Conservation (phyloP, 2,113 vertebrate species). For the Paradoxurus hermaphroditus region DNA sequence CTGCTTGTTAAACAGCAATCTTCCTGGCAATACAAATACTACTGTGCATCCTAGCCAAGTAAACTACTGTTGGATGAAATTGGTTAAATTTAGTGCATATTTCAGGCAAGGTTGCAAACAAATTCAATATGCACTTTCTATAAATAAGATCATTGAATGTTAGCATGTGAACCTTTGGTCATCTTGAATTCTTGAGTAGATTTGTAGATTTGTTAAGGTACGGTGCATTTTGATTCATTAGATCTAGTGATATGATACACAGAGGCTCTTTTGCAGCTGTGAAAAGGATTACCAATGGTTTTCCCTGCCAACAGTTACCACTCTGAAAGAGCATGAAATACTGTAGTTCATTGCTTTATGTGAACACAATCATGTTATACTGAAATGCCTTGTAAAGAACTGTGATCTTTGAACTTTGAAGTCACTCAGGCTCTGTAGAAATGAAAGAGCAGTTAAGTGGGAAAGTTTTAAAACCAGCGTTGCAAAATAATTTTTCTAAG, state of each 20-base stretch:
- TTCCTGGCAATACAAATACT: slow-evolving; percentile 68
- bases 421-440: neutral
- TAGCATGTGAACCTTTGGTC: slow-evolving; percentile 13
- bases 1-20: slow-evolving; percentile 70
- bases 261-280: slow-evolving; percentile 80
- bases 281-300: slow-evolving; percentile 81
- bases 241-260: slow-evolving; percentile 75
- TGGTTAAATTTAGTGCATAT: slow-evolving; percentile 40
- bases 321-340: slow-evolving; percentile 74
- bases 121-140: slow-evolving; percentile 34
- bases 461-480: slow-evolving; percentile 16
- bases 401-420: slow-evolving; percentile 75
- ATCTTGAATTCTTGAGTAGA: slow-evolving; percentile 33
- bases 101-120: slow-evolving; percentile 16
- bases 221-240: slow-evolving; percentile 58
- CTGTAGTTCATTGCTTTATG: slow-evolving; percentile 72
- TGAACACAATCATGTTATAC: slow-evolving; percentile 50
- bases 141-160: slow-evolving; percentile 53
- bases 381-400: slow-evolving; percentile 72
- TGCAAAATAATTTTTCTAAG: slow-evolving; percentile 23
- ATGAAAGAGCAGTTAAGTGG: neutral
- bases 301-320: slow-evolving; percentile 79
- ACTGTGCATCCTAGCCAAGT: slow-evolving; percentile 68
- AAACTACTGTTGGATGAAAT: slow-evolving; percentile 67
- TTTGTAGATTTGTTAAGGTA: slow-evolving; percentile 43